A percentile compares a stretch with the other conserved stretches of the same genome.
Evolutionary conservation across 2,888 invertebrate species (phyloP).

Genomic region (Rotaria socialis): DNA sequence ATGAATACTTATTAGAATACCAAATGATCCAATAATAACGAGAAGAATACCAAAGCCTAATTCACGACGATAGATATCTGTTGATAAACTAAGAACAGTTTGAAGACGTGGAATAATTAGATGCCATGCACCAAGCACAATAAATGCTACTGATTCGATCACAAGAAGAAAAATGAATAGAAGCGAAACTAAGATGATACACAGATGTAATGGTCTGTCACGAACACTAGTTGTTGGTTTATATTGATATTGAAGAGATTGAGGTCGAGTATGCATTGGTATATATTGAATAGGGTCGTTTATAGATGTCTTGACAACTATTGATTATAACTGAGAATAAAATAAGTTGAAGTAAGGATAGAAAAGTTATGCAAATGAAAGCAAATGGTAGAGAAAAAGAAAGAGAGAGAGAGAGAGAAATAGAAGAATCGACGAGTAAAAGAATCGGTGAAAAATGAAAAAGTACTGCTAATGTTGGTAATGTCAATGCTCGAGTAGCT

Average conservation of each 20-base stretch:
- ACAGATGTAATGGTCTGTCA: background rate
- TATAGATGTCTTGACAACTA: too few relatives aligned
- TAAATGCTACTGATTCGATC: background rate
- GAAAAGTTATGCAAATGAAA: background rate
- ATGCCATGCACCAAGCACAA: slow-evolving; percentile 2
- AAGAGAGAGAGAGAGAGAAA: background rate
- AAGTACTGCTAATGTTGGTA: too few relatives aligned
- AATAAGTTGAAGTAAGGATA: too few relatives aligned
- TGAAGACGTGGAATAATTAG: background rate
- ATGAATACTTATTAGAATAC: background rate
- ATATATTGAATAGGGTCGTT: background rate
- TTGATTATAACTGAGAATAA: too few relatives aligned
- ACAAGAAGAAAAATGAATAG: slow-evolving; percentile 3
- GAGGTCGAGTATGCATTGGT: background rate
- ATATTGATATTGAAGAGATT: background rate
- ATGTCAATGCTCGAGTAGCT: too few relatives aligned
- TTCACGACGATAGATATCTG: background rate
- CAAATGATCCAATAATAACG: background rate
- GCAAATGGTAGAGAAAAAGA: too few relatives aligned
- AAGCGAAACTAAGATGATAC: background rate
- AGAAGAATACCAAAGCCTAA: background rate
- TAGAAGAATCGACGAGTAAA: background rate
- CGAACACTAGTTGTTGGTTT: background rate
- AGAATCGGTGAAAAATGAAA: too few relatives aligned
- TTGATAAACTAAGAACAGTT: background rate